Conservation (phyloP, 2,797 vertebrate genomes). For the Sitta carolinensis region DNA sequence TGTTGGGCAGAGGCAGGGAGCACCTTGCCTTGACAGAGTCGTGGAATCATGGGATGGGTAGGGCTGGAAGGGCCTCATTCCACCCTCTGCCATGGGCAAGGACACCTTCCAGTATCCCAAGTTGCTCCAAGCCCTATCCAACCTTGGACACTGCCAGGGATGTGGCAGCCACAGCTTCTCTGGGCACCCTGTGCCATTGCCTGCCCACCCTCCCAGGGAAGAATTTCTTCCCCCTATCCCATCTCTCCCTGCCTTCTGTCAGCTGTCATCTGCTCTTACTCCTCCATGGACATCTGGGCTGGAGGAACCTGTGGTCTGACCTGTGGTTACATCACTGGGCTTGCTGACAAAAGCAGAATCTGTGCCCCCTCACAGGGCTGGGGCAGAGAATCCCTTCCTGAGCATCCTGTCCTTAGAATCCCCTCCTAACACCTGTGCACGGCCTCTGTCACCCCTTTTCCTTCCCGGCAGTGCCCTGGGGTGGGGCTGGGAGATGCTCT, state of each 20-base stretch:
- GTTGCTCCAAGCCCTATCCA: fast-evolving
- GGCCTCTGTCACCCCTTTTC: not conserved
- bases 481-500: not conserved
- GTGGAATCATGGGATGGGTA: not conserved
- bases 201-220: fast-evolving
- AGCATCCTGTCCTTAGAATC: not conserved
- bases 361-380: not conserved
- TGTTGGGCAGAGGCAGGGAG: not conserved
- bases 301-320: not conserved
- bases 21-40: not conserved
- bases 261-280: not conserved
- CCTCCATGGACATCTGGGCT: not conserved
- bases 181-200: not conserved
- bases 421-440: fast-evolving
- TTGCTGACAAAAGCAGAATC: not conserved
- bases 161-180: fast-evolving
- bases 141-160: not conserved
- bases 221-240: not conserved
- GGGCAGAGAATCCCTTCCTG: not conserved
- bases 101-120: not conserved
- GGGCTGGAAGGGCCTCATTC: not conserved
- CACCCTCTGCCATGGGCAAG: not conserved
- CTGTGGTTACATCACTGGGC: fast-evolving
- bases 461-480: not conserved
- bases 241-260: not conserved